phyloP scores from a whole-genome alignment of 2,797 vertebrate genomes.

The Sphenopsis melanotis region DNA sequence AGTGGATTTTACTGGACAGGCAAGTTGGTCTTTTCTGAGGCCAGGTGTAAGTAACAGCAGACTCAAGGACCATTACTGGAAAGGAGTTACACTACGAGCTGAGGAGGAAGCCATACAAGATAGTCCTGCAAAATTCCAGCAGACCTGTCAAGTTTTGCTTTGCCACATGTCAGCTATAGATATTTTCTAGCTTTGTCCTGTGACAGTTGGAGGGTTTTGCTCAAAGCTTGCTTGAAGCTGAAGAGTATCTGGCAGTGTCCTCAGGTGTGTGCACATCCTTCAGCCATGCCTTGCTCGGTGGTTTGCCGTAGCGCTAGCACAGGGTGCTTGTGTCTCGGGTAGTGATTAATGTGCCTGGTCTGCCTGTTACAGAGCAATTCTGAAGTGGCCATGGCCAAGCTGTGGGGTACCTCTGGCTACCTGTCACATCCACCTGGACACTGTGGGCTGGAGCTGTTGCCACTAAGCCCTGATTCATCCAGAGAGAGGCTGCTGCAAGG shows the following conservation, averaged over 20 bases:
- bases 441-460: constrained; percentile 39
- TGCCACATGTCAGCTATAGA: not conserved
- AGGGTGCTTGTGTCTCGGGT: not conserved
- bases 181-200: not conserved
- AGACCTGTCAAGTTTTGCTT: not conserved
- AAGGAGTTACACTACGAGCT: not conserved
- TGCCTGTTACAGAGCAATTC: constrained; percentile 47
- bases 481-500: constrained; percentile 27
- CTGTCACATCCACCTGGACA: constrained; percentile 28
- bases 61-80: not conserved
- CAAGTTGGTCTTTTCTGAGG: not conserved
- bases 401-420: constrained; percentile 18
- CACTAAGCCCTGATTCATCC: not conserved
- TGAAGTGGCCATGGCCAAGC: constrained; percentile 29
- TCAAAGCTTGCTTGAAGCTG: not conserved
- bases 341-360: constrained; percentile 34
- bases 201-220: not conserved
- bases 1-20: not conserved
- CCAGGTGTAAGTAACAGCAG: not conserved
- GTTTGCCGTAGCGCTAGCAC: not conserved
- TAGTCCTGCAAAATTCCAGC: not conserved
- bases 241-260: not conserved
- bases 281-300: accelerated
- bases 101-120: not conserved
- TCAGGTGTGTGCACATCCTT: not conserved